These are phyloP conservation scores for Pseudochromis fuscus DNA, from an alignment of 2,797 vertebrate species.

Conservation along the genomic window DNA sequence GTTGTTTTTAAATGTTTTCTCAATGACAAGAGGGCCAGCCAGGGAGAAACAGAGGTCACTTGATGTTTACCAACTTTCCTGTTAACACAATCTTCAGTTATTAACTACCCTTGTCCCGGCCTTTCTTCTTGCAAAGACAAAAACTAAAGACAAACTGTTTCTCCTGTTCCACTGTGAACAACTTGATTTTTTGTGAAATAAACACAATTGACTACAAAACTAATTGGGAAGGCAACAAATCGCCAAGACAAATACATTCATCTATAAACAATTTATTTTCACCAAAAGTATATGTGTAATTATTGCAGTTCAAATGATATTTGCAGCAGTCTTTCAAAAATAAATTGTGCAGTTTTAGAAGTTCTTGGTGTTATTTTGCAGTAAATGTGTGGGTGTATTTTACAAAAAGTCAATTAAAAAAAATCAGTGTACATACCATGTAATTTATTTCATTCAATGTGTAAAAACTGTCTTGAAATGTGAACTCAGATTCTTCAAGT, in stretches of 20 bases:
- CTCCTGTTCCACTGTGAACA: neutral
- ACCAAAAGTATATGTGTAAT: neutral
- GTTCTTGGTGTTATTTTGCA: neutral
- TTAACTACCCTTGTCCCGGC: conserved; percentile 78
- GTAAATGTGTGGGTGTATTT: neutral
- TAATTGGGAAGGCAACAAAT: too few species aligned
- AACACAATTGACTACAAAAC: too few species aligned
- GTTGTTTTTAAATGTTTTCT: conserved; percentile 41
- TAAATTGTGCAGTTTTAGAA: neutral
- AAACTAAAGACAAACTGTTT: conserved; percentile 4
- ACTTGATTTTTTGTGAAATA: neutral
- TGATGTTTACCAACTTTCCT: conserved; percentile 66
- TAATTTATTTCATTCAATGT: neutral
- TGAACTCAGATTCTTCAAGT: neutral
- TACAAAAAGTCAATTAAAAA: neutral
- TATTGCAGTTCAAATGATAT: neutral
- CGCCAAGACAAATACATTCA: neutral
- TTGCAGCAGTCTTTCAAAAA: neutral
- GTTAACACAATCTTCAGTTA: conserved; percentile 80
- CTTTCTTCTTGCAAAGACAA: conserved; percentile 62
- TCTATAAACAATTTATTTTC: neutral
- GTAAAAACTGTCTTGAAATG: neutral
- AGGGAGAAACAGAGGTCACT: conserved; percentile 59
- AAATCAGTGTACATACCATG: neutral
- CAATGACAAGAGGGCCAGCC: conserved; percentile 16